These are phyloP conservation scores for Prochilodus magdalenae DNA, from an alignment of 2,113 vertebrate species.

Conservation along the genomic window DNA sequence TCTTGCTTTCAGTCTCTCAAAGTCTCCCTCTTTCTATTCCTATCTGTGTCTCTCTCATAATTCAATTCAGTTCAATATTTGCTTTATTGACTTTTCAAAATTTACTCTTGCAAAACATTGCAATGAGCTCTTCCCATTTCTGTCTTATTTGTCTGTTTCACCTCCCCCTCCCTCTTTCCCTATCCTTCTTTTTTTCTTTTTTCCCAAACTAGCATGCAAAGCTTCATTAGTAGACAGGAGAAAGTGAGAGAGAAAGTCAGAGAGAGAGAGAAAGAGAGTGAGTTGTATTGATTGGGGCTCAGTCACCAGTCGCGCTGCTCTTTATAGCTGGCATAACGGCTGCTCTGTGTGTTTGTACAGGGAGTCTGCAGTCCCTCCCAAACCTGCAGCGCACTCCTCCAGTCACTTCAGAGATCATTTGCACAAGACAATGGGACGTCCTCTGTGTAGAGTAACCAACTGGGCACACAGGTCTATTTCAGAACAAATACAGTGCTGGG, in stretches of 20 bases:
- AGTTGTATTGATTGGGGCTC: slow-evolving; percentile 17
- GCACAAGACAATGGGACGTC: not conserved
- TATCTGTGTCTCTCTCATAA: not conserved
- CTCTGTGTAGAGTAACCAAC: not conserved
- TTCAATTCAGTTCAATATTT: not conserved
- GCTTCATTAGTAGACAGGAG: not conserved
- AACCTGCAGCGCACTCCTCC: slow-evolving; percentile 9
- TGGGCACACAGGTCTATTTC: not conserved
- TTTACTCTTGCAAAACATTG: not conserved
- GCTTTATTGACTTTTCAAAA: not conserved
- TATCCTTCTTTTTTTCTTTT: slow-evolving; percentile 15
- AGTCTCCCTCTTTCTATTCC: slow-evolving; percentile 6
- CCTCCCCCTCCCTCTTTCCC: too few relatives aligned
- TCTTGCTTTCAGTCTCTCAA: not conserved
- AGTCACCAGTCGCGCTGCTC: slow-evolving; percentile 1
- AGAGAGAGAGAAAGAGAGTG: slow-evolving; percentile 34
- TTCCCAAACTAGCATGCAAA: slow-evolving; percentile 56
- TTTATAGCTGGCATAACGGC: slow-evolving; percentile 27
- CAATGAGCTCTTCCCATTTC: not conserved
- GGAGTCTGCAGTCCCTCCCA: slow-evolving; percentile 30
- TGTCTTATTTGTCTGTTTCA: not conserved
- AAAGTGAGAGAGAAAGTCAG: slow-evolving; percentile 38
- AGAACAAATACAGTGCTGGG: not conserved
- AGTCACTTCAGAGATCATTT: slow-evolving; percentile 32
- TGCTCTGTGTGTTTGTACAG: slow-evolving; percentile 34